Base-by-base conservation (phyloP, 2,797 vertebrate genomes). In the Acanthurus tractus region DNA sequence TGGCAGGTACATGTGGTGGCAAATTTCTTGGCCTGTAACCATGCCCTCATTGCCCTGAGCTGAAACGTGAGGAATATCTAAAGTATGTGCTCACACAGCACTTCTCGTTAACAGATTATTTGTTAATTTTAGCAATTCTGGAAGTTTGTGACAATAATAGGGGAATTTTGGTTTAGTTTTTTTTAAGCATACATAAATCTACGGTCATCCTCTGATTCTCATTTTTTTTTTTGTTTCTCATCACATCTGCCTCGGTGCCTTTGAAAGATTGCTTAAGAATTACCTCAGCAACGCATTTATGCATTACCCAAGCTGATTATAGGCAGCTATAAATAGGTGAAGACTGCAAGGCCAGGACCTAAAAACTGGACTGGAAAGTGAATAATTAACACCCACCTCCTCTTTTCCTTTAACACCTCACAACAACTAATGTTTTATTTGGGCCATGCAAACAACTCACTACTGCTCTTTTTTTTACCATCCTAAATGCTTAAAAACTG, bases 21-120 rank as follows among this genome's bases (percentile, higher is more conserved):
- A 85, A 84, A 89, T 92, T 80, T 90, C 79, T 85, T 87, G 83
- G 79, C 90, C 86, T 77, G 63, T 85, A 88, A 90, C 79, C 78
- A 42, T 17, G 45, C 66, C 81, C 88, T 89, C 86, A 89, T 90
- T 82, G 83, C 91, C 87, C 70, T 23, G 3, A 85, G 89, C 84
- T 82, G 86, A 83, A 90, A 90, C 78, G 70, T 75, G 83, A 89
- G 87, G 83, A 87, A 76, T 70, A 93, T 91, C 86, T 55, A 54
- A 82, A 83, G 68, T 82, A 63, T 90, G 81, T 87, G 72, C 62
- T 0, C 25, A 78, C 81, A 78, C 81, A 84, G 49, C 58, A 73
- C 45, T 53, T 79, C 76, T 54, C 12, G 57, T 34, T 9, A 40
- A 12, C 8, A 12, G 38, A 40, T 40, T 12, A 9, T 48, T 1